Evolutionary conservation across 2,797 vertebrate species (phyloP), one percentile per base, ranked within the genome.

Genomic region (Steatocranus sp.): DNA sequence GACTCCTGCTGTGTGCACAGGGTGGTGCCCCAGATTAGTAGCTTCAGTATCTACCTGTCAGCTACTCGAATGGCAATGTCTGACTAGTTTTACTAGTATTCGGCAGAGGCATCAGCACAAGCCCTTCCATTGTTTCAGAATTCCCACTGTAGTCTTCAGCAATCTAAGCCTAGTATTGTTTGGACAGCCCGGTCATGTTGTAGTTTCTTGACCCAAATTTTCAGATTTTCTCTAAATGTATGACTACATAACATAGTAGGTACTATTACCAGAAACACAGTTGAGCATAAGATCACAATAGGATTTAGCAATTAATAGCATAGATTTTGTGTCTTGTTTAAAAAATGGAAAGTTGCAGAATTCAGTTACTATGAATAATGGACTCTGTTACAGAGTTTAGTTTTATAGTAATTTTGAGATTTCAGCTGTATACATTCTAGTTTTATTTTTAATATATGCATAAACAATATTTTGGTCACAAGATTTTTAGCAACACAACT

Each of bases 71-170:
- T 46, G 32, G 34, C 46, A 3, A 43, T 81, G 34, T 79, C 63
- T 70, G 87, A 92, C 90, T 82, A 87, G 94, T 94, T 92, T 86
- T 80, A 74, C 87, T 34, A 4, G 85, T 89, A 75, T 73, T 77
- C 6, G n/a, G 78, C 75, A 87, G 7, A 27, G 61, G 18, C 32
- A 82, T 17, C 34, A 32, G 18, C 34, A 70, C 38, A 51, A 79
- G 78, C 46, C 51, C 25, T 43, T 75, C 18, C 30, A 7, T 74
- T 88, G 80, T 75, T 36, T 38, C 32, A 23, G 17, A 14, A 18
- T 50, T 36, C 2, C 5, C 10, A 41, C 36, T 12, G 36, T n/a
- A 25, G 18, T 20, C 14, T 79, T 34, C 20, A 78, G 5, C 56
- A 34, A 76, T 14, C 12, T 15, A 12, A 1, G 11, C 32, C 48